Percentiles rank a stretch among this genome's conserved stretches.
Conservation (phyloP, 1,140 invertebrate species). For the Heliconius congener region DNA sequence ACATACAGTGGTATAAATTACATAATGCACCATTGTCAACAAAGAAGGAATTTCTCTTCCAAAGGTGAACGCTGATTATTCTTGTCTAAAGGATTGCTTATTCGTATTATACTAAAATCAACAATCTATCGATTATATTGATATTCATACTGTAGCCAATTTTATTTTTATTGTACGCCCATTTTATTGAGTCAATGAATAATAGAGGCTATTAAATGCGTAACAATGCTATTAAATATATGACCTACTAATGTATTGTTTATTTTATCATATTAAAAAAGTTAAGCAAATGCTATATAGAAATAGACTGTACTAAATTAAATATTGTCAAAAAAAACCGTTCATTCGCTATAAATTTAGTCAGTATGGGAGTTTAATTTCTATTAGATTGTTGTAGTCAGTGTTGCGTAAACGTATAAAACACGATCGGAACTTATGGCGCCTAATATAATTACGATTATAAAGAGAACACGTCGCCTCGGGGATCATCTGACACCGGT, state of each 20-base stretch:
- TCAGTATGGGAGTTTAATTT: not conserved
- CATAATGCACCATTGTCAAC: slow-evolving; percentile 59
- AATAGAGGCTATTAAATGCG: not conserved
- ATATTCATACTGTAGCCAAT: not conserved
- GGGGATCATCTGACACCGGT: slow-evolving; percentile 43
- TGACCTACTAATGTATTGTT: not conserved
- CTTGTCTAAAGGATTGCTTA: slow-evolving; percentile 49
- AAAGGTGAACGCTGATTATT: slow-evolving; percentile 52
- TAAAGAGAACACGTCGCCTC: slow-evolving; percentile 52
- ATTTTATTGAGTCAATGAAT: not conserved
- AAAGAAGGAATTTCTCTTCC: slow-evolving; percentile 60
- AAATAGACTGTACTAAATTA: too few relatives aligned
- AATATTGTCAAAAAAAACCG: too few relatives aligned
- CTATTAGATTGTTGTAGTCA: not conserved
- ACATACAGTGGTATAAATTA: slow-evolving; percentile 59
- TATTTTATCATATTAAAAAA: not conserved
- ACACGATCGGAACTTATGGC: slow-evolving; percentile 41
- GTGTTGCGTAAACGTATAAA: slow-evolving; percentile 49
- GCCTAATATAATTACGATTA: slow-evolving; percentile 47
- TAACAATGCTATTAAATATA: not conserved
- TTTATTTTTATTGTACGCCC: not conserved
- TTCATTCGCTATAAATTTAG: not conserved
- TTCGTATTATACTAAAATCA: slow-evolving; percentile 35
- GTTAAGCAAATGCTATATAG: too few relatives aligned
- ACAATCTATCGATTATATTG: slow-evolving; percentile 33